These are phyloP conservation scores for Lanistes nyassanus DNA, from an alignment of 1,140 invertebrate genomes.

Conservation along the genomic window DNA sequence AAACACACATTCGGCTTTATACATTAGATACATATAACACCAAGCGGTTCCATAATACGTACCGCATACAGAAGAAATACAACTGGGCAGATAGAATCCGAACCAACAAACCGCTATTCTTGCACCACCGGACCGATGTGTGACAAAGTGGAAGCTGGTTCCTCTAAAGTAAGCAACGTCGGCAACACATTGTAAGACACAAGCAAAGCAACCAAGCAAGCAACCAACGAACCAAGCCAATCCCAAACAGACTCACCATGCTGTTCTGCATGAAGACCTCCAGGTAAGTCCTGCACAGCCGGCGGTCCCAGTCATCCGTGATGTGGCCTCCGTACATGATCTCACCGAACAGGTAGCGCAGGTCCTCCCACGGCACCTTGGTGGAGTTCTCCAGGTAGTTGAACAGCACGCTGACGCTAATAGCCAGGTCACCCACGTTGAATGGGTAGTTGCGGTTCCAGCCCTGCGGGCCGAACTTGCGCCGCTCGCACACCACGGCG, in stretches of 20 bases:
- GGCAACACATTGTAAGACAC: no score
- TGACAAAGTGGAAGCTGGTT: no score
- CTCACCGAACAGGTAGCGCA: constrained; percentile 93
- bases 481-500: constrained; percentile 92
- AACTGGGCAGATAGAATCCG: no score
- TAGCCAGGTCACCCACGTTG: constrained; percentile 85
- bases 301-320: constrained; percentile 95
- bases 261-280: constrained; percentile 93
- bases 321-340: constrained; percentile 99
- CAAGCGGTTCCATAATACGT: no score
- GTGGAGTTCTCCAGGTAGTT: constrained; percentile 93
- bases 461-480: constrained; percentile 95
- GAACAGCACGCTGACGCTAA: constrained; percentile 92
- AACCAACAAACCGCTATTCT: no score
- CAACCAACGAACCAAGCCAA: not conserved
- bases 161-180: no score
- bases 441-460: constrained; percentile 79
- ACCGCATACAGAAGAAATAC: no score
- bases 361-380: constrained; percentile 91
- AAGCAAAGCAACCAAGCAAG: no score
- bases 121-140: no score
- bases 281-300: constrained; percentile 90
- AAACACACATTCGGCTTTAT: no score
- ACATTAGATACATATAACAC: no score
- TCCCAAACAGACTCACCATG: constrained; percentile 72